These are phyloP conservation scores for Gallinago undulata DNA, from an alignment of 2,113 vertebrate species.

Conservation along the genomic window DNA sequence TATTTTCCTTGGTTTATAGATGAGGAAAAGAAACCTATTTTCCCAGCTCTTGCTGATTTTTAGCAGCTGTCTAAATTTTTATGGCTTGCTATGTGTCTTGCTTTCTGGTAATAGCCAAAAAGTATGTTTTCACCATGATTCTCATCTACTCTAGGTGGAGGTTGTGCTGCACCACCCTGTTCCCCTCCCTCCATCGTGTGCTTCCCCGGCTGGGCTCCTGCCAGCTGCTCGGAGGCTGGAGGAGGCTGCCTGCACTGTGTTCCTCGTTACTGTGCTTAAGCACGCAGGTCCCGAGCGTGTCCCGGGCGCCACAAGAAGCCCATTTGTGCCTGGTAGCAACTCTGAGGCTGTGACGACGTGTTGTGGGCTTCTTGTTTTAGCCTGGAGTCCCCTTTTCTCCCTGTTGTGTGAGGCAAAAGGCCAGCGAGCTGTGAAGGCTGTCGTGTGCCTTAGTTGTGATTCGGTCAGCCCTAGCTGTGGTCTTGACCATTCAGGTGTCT, in stretches of 20 bases:
- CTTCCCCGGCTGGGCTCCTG: background rate
- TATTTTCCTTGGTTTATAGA: background rate
- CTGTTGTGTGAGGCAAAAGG: accelerated
- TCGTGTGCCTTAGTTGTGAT: background rate
- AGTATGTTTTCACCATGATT: background rate
- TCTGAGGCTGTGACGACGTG: accelerated
- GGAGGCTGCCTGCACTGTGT: accelerated
- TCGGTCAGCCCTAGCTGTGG: background rate
- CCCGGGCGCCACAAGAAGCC: background rate
- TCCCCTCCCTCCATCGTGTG: accelerated
- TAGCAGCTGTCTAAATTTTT: background rate
- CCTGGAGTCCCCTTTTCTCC: background rate
- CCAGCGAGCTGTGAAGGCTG: background rate
- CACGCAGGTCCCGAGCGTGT: background rate
- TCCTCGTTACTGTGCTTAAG: accelerated
- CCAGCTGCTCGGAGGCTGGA: background rate
- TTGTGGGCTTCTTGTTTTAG: accelerated
- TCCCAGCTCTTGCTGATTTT: background rate
- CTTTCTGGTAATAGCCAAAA: background rate
- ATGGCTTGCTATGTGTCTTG: background rate
- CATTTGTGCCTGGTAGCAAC: accelerated
- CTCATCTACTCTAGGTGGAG: background rate
- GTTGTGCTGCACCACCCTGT: background rate
- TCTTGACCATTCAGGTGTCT: background rate
- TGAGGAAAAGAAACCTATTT: background rate